Base-by-base conservation (phyloP, 2,888 invertebrate genomes). In the Liopterus haemorrhoidalis region DNA sequence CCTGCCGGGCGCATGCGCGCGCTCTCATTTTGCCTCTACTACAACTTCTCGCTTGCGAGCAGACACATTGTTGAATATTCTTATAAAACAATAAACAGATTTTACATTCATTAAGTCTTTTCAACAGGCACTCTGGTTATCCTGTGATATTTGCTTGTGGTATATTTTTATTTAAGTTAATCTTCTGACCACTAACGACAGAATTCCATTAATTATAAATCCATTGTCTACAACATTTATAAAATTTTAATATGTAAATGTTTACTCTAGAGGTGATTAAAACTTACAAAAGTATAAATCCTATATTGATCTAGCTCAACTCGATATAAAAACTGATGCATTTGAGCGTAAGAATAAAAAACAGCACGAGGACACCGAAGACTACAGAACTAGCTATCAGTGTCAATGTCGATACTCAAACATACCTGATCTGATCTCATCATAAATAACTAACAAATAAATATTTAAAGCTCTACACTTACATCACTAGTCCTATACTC, bases 361-460 rank as follows among this genome's bases (percentile, higher is more conserved):
- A 39, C 45, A 45, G 39, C 45, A 45, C 45, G 45, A 25, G 33
- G 45, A 45, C 39, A 39, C 45, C 39, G 33, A 38, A 39, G 39
- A 32, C 44, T 39, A 45, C 20, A n/a, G n/a, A 14, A 33, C 16
- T 18, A 19, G 18, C 20, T 6, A n/a, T n/a, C n/a, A n/a, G n/a
- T n/a, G n/a, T n/a, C n/a, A n/a, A n/a, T n/a, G n/a, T n/a, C n/a
- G n/a, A n/a, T n/a, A n/a, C n/a, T n/a, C n/a, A n/a, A n/a, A n/a
- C n/a, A n/a, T n/a, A n/a, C n/a, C n/a, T n/a, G n/a, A n/a, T n/a
- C n/a, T n/a, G n/a, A n/a, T n/a, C n/a, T n/a, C n/a, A n/a, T n/a
- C n/a, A n/a, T n/a, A n/a, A n/a, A n/a, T n/a, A 62, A 61, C 65
- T 62, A 62, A 62, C 62, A 47, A 41, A 42, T 42, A 42, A 41